Conservation (phyloP, 2,113 vertebrate species). For the Halcyon senegalensis region DNA sequence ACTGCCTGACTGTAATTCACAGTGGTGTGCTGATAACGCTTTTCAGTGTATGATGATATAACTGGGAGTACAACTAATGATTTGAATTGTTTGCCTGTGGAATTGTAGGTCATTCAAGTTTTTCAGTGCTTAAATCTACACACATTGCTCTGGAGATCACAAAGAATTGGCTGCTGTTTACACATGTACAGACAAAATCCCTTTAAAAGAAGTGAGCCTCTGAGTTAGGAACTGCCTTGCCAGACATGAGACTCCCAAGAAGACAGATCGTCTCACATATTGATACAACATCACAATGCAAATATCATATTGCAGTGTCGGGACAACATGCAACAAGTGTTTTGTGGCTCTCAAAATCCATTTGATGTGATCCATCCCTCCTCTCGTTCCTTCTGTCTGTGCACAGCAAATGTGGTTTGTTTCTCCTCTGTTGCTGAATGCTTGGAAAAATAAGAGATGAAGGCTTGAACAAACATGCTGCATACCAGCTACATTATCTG, state of each 20-base stretch:
- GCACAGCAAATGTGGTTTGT: background rate
- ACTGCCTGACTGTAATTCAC: background rate
- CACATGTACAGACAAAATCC: conserved; percentile 20
- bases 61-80: background rate
- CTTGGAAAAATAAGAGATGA: conserved; percentile 9
- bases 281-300: conserved; percentile 42
- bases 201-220: conserved; percentile 50
- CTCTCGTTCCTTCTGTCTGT: conserved; percentile 29
- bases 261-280: conserved; percentile 37
- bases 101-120: conserved; percentile 47
- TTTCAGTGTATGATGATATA: background rate
- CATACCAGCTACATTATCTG: background rate
- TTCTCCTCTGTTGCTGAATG: background rate
- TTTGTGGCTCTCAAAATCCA: conserved; percentile 16
- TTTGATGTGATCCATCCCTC: conserved; percentile 15
- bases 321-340: conserved; percentile 43
- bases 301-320: conserved; percentile 52
- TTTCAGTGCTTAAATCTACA: conserved; percentile 57
- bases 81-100: conserved; percentile 4
- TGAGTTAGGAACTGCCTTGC: background rate
- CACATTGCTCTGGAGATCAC: conserved; percentile 43
- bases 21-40: background rate
- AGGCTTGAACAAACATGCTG: background rate
- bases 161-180: conserved; percentile 63
- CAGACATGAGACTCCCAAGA: background rate